Evolutionary conservation across 2,113 vertebrate genomes (phyloP), one percentile per base, ranked within the genome.

Genomic region (Piprites chloris): DNA sequence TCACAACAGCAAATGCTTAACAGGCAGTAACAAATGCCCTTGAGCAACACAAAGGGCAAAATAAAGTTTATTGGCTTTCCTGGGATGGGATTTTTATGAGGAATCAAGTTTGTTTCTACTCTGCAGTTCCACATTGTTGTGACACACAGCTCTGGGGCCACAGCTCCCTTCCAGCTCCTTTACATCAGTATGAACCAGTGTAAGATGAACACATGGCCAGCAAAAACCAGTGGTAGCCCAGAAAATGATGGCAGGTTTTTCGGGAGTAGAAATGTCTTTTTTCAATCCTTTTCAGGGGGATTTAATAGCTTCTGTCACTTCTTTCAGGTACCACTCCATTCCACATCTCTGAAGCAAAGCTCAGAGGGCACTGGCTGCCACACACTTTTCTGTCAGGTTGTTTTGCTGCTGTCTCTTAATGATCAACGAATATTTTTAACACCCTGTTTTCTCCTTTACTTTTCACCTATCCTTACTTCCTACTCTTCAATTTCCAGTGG

Each of bases 31-130:
- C 35, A 86, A 77, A 89, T 20, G 53, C 32, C 80, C 35, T 4
- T 3, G 2, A 62, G 61, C 41, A 44, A 92, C 85, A 75, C 12
- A 94, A 73, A 76, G 35, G 55, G 39, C 44, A 32, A 91, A 91
- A 76, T 49, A n/a, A 85, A 89, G 24, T 52, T 85, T 78, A 92
- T 91, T 82, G 80, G 47, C 41, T 82, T 87, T 63, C 44, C 58
- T 32, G 76, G 65, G 56, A 67, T 2, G 49, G 71, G 39, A 41
- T 37, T 90, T 95, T 85, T 66, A 90, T 44, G 49, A 87, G 49
- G 85, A 73, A 72, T 76, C 33, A 32, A 49, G 44, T 83, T 73
- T 39, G 39, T 5, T 94, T 55, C 56, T 61, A 22, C 52, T 78
- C 16, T 63, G 74, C 56, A 81, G 61, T 89, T 89, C 23, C 81